Evolutionary conservation across 2,797 vertebrate species (phyloP).

Genomic region (Falco berigora): DNA sequence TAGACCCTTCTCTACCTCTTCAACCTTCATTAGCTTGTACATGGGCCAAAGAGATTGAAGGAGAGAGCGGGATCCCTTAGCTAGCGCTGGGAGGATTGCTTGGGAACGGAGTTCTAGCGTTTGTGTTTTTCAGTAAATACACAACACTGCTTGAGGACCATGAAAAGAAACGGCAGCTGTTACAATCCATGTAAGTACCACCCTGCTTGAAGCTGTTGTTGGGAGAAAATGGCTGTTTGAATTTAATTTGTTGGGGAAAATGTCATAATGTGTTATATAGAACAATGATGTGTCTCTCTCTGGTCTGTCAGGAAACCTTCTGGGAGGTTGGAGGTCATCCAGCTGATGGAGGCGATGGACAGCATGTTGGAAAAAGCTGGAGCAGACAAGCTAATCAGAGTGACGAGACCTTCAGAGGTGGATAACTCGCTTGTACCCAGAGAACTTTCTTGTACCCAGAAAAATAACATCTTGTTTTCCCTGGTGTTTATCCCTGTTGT

Average conservation of each 20-base stretch:
- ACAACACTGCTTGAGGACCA: constrained; percentile 83
- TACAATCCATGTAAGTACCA: constrained; percentile 85
- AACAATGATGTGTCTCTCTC: background rate
- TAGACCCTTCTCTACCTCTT: background rate
- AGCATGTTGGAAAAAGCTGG: constrained; percentile 85
- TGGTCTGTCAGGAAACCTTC: constrained; percentile 80
- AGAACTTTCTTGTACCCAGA: background rate
- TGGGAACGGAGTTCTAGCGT: background rate
- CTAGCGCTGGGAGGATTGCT: background rate
- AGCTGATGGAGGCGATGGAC: constrained; percentile 86
- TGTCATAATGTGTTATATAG: background rate
- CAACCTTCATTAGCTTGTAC: background rate
- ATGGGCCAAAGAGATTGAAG: background rate
- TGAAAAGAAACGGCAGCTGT: constrained; percentile 78
- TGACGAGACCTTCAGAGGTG: constrained; percentile 83
- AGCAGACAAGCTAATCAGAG: constrained; percentile 70
- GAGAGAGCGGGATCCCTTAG: background rate
- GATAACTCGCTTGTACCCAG: background rate
- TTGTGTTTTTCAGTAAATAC: constrained; percentile 78
- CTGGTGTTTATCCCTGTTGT: background rate
- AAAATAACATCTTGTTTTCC: background rate
- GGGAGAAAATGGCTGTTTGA: background rate
- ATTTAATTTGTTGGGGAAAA: background rate
- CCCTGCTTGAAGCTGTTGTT: background rate
- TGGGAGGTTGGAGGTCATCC: constrained; percentile 80